phyloP scores from a whole-genome alignment of 2,113 vertebrate species.

The Sphaerodactylus townsendi region DNA sequence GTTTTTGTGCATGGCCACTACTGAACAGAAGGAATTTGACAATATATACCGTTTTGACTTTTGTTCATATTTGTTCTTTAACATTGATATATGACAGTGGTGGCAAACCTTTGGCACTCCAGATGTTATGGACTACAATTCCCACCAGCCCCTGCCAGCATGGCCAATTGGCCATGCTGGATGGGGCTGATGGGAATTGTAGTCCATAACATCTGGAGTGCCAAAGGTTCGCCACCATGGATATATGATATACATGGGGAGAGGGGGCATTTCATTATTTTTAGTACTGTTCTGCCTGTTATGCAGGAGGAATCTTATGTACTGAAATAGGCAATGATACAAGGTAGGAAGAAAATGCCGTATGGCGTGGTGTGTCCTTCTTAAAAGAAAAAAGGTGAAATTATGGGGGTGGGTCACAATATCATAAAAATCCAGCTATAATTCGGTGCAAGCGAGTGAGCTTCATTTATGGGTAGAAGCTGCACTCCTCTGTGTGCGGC shows the following conservation, averaged over 20 bases:
- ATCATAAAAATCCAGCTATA: neutral
- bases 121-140: no score
- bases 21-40: conserved; percentile 13
- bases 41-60: neutral
- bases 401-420: neutral
- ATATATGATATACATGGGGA: no score
- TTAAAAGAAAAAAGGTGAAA: neutral
- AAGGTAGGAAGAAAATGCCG: conserved; percentile 6
- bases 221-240: no score
- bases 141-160: no score
- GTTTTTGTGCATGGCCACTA: neutral
- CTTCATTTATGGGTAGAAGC: no score
- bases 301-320: conserved; percentile 2
- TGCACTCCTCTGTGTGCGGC: no score
- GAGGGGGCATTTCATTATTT: neutral
- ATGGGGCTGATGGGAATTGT: no score
- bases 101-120: no score
- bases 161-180: no score
- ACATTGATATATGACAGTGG: neutral
- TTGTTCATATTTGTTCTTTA: neutral
- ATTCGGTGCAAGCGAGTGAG: neutral
- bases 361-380: neutral
- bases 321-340: neutral
- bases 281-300: conserved; percentile 3
- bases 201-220: no score